Evolutionary conservation across 2,797 vertebrate species (phyloP), one percentile per base, ranked within the genome.

Genomic region (Malacoraja senta): DNA sequence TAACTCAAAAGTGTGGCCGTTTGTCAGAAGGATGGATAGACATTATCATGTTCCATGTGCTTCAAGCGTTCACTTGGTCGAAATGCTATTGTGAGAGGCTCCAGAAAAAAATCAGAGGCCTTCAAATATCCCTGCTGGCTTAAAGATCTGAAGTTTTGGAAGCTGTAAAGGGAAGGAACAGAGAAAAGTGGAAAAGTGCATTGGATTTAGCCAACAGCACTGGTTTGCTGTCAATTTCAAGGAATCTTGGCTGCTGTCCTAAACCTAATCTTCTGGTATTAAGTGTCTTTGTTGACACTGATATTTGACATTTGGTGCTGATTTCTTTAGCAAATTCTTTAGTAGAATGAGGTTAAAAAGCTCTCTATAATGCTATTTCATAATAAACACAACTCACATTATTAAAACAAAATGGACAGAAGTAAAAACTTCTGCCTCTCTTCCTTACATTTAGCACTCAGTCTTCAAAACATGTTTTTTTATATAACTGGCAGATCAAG

Each of bases 221-320:
- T 76, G 38, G 38, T 92, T 24, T 92, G 90, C 90, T 26, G 29
- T 92, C 26, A 92, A 15, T 92, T 88, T 1, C 2, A 88, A 88
- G 35, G 65, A 88, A 88, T 88, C 84, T 88, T 68, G 84, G 84
- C 84, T 68, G 84, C 63, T 1, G n/a, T 88, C 61, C 84, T 68
- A 68, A 88, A 35, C 61, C 35, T 68, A 35, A 88, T 88, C 84
- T 32, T 26, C n/a, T 88, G 61, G n/a, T 88, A 88, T 68, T 76
- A 72, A 92, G 44, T 92, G 84, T 58, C 71, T 92, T 26, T 76
- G 38, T 76, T 92, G 68, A 92, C 44, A 76, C 3, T 53, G 90
- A 92, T 74, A 92, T 74, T n/a, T 92, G 35, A 92, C 90, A 92
- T 76, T 91, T 68, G 72, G 72, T 92, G 72, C 44, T 74, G 63